These are phyloP conservation scores for Actenoides hombroni DNA, from an alignment of 2,113 vertebrate genomes.

Conservation along the genomic window DNA sequence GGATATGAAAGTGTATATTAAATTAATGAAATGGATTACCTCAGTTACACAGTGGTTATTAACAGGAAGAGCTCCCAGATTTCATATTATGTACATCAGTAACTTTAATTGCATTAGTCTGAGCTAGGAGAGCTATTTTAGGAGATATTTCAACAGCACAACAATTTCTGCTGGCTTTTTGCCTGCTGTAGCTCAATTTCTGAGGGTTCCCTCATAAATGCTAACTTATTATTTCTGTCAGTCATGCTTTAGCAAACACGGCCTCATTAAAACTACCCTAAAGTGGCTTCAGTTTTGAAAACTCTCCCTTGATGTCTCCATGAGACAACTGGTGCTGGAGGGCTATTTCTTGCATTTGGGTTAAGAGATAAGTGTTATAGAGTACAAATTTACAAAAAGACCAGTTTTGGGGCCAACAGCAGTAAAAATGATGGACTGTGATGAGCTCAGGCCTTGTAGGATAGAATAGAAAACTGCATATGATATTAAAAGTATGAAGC, in stretches of 20 bases:
- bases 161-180: constrained; percentile 74
- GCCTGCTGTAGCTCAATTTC: constrained; percentile 77
- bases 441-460: neutral
- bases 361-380: neutral
- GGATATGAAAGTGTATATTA: constrained; percentile 71
- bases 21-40: constrained; percentile 76
- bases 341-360: neutral
- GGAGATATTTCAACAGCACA: constrained; percentile 71
- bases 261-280: constrained; percentile 73
- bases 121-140: constrained; percentile 74
- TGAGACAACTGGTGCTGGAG: neutral
- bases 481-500: constrained; percentile 24
- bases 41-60: constrained; percentile 78
- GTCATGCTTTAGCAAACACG: constrained; percentile 76
- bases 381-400: neutral
- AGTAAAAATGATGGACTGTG: neutral
- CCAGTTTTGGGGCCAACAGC: neutral
- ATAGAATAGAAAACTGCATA: neutral
- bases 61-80: constrained; percentile 78
- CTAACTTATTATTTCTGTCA: constrained; percentile 82
- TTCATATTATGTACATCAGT: constrained; percentile 80
- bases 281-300: constrained; percentile 32
- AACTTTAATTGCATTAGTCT: constrained; percentile 83
- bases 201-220: constrained; percentile 69
- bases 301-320: neutral